These are phyloP conservation scores for Mirounga angustirostris DNA, from an alignment of 2,113 vertebrate species.

Conservation along the genomic window DNA sequence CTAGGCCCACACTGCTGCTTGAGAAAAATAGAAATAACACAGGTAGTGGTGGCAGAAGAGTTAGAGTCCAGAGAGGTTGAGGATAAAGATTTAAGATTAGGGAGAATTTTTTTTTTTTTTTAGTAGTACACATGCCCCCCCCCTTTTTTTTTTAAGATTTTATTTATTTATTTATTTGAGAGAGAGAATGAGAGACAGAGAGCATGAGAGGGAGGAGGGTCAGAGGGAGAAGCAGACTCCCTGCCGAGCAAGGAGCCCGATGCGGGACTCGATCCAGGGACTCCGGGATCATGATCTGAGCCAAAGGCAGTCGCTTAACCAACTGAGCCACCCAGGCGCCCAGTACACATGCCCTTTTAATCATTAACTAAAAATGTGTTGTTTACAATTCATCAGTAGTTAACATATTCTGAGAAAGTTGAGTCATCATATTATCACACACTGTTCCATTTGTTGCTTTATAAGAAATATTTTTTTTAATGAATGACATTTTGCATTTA, in stretches of 20 bases:
- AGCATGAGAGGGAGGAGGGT: no score
- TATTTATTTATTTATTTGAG: no score
- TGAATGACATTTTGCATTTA: not conserved
- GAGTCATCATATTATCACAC: not conserved
- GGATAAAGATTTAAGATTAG: not conserved
- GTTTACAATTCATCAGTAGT: not conserved
- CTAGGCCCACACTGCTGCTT: slow-evolving; percentile 48
- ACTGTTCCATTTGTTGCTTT: not conserved
- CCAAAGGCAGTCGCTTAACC: no score
- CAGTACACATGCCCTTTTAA: not conserved
- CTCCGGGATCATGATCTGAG: no score
- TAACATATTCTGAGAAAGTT: slow-evolving; percentile 10
- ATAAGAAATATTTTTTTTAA: not conserved
- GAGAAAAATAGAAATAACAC: slow-evolving; percentile 7
- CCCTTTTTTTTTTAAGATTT: no score
- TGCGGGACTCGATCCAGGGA: no score
- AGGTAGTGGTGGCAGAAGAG: not conserved
- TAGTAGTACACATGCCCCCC: not conserved
- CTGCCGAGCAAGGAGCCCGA: no score
- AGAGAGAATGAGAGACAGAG: no score
- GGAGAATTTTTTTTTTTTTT: not conserved
- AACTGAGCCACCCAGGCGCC: no score
- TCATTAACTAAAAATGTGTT: not conserved
- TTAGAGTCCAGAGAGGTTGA: not conserved
- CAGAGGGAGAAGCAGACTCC: no score